Conservation (phyloP, 30 jellyfish, hydroid and myxozoan genomes). For the Rhopilema esculentum region DNA sequence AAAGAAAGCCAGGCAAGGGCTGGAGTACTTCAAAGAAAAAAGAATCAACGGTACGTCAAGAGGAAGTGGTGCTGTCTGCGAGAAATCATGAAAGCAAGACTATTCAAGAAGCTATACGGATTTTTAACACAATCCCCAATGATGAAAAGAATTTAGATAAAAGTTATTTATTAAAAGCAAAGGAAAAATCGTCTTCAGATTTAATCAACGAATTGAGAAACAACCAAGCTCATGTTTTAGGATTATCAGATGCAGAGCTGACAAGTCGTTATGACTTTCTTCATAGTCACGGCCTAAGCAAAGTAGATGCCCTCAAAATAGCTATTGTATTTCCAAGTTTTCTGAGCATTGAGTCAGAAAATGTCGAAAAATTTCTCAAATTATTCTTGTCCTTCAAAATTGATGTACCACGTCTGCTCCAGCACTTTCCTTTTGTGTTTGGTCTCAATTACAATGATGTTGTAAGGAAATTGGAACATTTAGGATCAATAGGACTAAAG, state of each 20-base stretch:
- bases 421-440: constrained; percentile 39
- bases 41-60: background rate
- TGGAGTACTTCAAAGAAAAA: background rate
- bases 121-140: constrained; percentile 15
- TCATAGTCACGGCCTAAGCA: constrained; percentile 33
- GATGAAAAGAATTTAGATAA: constrained; percentile 16
- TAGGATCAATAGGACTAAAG: constrained; percentile 54
- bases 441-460: constrained; percentile 43
- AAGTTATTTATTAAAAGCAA: background rate
- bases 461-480: constrained; percentile 31
- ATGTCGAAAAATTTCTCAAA: constrained; percentile 22
- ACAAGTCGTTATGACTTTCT: constrained; percentile 39
- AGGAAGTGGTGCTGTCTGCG: background rate
- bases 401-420: constrained; percentile 10
- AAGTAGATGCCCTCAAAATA: constrained; percentile 16
- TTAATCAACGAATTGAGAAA: constrained; percentile 23
- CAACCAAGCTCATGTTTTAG: constrained; percentile 52
- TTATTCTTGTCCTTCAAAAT: constrained; percentile 12
- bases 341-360: constrained; percentile 3
- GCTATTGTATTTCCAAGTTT: constrained; percentile 43
- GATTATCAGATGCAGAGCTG: constrained; percentile 40
- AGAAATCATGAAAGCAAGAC: background rate
- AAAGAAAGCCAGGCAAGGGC: constrained; percentile 13
- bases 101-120: constrained; percentile 2
- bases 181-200: constrained; percentile 10